Conservation (phyloP, 2,113 vertebrate genomes). For the Thamnophis sirtalis region DNA sequence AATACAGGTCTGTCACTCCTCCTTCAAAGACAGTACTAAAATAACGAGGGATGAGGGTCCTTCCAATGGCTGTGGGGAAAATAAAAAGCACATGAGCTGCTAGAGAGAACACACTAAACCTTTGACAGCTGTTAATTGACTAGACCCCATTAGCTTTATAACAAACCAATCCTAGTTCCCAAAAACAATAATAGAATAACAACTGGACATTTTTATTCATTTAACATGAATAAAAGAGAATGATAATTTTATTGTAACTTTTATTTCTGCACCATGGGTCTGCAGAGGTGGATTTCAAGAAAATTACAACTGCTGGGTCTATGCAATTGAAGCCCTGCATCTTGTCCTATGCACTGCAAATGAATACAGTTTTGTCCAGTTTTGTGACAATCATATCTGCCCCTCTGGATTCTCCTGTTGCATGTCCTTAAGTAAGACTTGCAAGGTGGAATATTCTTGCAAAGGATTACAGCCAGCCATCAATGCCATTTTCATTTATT, state of each 20-base stretch:
- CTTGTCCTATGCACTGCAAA: neutral
- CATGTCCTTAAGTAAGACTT: constrained; percentile 16
- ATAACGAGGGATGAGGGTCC: constrained; percentile 97
- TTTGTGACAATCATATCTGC: neutral
- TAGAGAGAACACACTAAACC: constrained; percentile 41
- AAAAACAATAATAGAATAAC: constrained; percentile 40
- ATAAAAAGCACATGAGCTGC: constrained; percentile 67
- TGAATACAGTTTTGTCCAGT: neutral
- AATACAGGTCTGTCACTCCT: constrained; percentile 96
- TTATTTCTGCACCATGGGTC: neutral
- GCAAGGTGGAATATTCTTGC: neutral
- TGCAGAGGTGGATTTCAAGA: neutral
- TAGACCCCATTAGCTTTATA: constrained; percentile 20
- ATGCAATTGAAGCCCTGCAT: neutral
- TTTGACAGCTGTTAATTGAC: constrained; percentile 40
- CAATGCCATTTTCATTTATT: neutral
- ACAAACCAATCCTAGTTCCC: constrained; percentile 3
- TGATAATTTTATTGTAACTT: neutral
- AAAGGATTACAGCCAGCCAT: neutral
- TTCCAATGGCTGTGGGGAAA: constrained; percentile 87
- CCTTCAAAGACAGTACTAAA: constrained; percentile 99
- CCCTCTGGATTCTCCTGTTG: neutral
- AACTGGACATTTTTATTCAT: neutral
- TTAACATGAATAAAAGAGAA: neutral
- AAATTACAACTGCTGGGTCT: neutral